These are phyloP conservation scores for Tetramorium bicarinatum DNA, from an alignment of 2,888 invertebrate genomes.

Conservation along the genomic window DNA sequence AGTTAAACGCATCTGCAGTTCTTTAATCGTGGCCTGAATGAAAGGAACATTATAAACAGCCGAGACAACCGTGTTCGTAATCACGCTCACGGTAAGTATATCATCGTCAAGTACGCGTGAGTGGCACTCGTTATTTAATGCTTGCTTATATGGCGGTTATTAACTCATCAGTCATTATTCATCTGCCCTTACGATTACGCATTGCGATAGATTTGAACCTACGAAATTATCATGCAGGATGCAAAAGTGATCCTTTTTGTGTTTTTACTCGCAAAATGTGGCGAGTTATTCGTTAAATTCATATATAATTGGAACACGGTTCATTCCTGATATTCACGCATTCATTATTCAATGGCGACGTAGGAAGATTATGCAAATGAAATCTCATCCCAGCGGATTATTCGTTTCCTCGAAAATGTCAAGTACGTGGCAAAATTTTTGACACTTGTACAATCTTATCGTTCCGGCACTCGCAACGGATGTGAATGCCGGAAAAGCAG, in stretches of 20 bases:
- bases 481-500: conserved; percentile 12
- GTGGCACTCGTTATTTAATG: too few species aligned
- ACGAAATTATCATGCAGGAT: conserved; percentile 7
- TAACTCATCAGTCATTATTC: conserved; percentile 77
- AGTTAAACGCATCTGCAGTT: conserved; percentile 73
- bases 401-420: not conserved
- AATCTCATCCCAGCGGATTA: not conserved
- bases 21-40: conserved; percentile 74
- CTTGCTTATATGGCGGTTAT: conserved; percentile 61
- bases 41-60: conserved; percentile 75
- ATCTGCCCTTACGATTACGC: conserved; percentile 66
- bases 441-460: not conserved
- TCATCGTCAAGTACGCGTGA: conserved; percentile 47
- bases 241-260: not conserved
- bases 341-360: not conserved
- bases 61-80: conserved; percentile 72
- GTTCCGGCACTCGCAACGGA: not conserved
- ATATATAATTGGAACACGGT: not conserved
- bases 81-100: conserved; percentile 60
- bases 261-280: not conserved
- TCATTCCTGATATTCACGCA: not conserved
- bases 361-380: not conserved
- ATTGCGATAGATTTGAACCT: conserved; percentile 51
- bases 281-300: not conserved
- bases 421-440: not conserved